Base-by-base conservation (phyloP, 2,113 vertebrate species). In the Urocitellus parryii region DNA sequence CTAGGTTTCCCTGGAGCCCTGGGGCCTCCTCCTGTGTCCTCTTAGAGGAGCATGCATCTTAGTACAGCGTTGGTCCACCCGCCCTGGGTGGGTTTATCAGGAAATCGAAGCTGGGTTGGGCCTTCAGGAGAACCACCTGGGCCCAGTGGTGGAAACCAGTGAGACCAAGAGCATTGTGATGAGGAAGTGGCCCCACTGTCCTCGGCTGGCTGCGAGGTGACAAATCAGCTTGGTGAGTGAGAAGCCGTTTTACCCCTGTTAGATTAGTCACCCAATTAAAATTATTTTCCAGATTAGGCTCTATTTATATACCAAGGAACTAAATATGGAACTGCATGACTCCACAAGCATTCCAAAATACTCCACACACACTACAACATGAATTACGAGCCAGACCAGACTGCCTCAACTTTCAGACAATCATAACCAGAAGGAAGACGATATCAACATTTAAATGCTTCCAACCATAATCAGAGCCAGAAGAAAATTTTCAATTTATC, bases 271-370 rank as follows among this genome's bases (percentile, higher is more conserved):
- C 94, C 34, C 91, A 91, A 24, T 89, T 88, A 78, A 92, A 95
- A 93, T 70, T 93, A 81, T 88, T 96, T 95, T 93, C 83, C 91
- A 96, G 90, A 95, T 84, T 83, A 29, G 22, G 25, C 45, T 93
- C 97, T 95, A 96, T 97, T 98, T 95, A 96, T 97, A 83, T 4
- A 27, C 45, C 34, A 42, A 82, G 72, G 48, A 68, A 85, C 85
- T 94, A 96, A 89, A 68, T 70, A n/a, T 32, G 53, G 82, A 94
- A 37, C 37, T 4, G 18, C 58, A 10, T 63, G 37, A 68, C 92
- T 37, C 90, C 37, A 39, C 17, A 5, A 84, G 58, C 58, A 63
- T 39, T 95, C 56, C 39, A 82, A 94, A 78, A 88, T 93, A 93
- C 72, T 72, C 84, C 93, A 68, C 77, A 95, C 51, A 86, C 82